Base-by-base conservation (phyloP, 2,113 vertebrate genomes). In the Arothron firmamentum region DNA sequence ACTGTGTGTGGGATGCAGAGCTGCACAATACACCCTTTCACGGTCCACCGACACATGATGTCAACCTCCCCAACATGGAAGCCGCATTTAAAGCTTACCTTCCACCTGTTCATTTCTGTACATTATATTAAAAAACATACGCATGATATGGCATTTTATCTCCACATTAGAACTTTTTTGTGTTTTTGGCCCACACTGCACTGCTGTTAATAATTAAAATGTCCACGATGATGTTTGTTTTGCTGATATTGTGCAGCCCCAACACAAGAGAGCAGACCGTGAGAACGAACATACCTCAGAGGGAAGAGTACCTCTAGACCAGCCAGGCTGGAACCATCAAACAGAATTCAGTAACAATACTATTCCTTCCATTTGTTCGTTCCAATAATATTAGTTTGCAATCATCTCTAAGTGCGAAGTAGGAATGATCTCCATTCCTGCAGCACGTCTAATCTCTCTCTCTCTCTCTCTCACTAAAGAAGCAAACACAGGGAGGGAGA, bases 271-370 rank as follows among this genome's bases (percentile, higher is more conserved):
- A 23, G 6, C 58, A 60, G 51, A 70, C 54, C 31, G 43, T 57
- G 9, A 12, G 34, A 56, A 46, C 38, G 31, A 23, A 77, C 84
- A 49, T 91, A 92, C 92, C 92, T 92, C 66, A 78, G 85, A 14
- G 89, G 88, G 76, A 88, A 89, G 64, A 92, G 75, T 67, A 91
- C 79, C 80, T 90, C 87, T 75, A 92, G 79, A 76, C 90, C 87
- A 78, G 72, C 82, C 82, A 92, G 70, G 82, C 92, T 92, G 84
- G 14, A 90, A 89, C 65, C 72, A 90, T 56, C 67, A 81, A 73
- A 53, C 55, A 78, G 38, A 86, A 85, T 23, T 6, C 52, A 59
- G 63, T 54, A 31, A 62, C 81, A n/a, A 20, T 7, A 49, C 19
- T 38, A 17, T 38, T 38, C 34, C 12, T 38, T 9, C 34, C 11